Conservation (phyloP, 2,113 vertebrate species). For the Naja naja region DNA sequence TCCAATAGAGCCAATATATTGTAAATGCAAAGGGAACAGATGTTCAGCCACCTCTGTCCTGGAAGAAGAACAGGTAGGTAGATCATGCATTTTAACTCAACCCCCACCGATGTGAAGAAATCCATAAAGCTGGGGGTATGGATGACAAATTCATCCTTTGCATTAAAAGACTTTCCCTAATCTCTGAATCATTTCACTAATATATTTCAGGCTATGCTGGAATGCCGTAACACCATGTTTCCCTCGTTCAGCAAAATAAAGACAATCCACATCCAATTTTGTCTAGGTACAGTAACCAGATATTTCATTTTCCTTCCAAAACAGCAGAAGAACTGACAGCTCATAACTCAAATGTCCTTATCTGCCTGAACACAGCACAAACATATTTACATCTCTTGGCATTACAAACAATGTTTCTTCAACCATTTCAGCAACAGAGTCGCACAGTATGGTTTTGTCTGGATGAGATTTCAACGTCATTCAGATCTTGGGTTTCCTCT, state of each 20-base stretch:
- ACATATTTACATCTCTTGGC: constrained; percentile 12
- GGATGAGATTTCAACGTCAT: not conserved
- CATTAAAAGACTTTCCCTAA: not conserved
- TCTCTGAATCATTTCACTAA: not conserved
- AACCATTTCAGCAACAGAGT: not conserved
- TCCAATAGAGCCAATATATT: not conserved
- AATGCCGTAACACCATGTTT: not conserved
- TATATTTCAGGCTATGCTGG: not conserved
- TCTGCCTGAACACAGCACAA: not conserved
- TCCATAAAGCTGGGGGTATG: not conserved
- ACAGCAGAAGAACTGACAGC: not conserved
- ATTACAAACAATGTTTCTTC: not conserved
- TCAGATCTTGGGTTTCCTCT: not conserved
- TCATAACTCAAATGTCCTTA: constrained; percentile 4
- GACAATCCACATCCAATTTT: not conserved
- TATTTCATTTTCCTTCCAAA: constrained; percentile 9
- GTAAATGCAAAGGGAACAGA: not conserved
- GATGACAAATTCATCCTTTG: not conserved
- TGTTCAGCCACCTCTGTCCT: not conserved
- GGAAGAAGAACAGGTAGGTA: not conserved
- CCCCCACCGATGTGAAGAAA: not conserved
- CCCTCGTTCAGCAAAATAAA: not conserved
- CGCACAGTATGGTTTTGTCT: not conserved
- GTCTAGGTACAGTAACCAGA: not conserved
- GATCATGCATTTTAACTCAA: not conserved